Evolutionary conservation across 2,113 vertebrate genomes (phyloP).

Genomic region (Gopherus flavomarginatus): DNA sequence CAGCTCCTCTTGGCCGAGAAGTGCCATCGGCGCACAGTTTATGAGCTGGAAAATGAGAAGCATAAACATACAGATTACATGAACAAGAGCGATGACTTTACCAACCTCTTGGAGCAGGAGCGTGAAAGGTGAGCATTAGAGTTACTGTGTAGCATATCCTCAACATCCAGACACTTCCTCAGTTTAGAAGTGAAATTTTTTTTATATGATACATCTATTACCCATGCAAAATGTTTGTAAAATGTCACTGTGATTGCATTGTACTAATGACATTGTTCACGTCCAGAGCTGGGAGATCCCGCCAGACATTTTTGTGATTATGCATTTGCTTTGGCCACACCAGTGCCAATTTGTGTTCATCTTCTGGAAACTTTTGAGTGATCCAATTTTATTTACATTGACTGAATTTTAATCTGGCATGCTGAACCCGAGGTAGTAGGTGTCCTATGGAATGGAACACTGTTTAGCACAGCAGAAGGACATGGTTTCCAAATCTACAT

Average conservation of each 20-base stretch:
- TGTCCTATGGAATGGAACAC: background rate
- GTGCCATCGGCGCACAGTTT: slow-evolving; percentile 93
- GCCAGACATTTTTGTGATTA: background rate
- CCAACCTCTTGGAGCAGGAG: slow-evolving; percentile 96
- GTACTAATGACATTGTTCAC: rapidly evolving
- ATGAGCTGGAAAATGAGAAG: slow-evolving; percentile 92
- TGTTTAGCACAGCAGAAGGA: background rate
- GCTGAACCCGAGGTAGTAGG: rapidly evolving
- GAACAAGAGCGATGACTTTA: slow-evolving; percentile 98
- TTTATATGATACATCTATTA: background rate
- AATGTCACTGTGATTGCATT: rapidly evolving
- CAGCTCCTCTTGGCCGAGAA: slow-evolving; percentile 97
- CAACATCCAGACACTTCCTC: background rate
- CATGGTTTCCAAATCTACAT: background rate
- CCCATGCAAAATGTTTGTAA: background rate
- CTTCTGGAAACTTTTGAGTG: slow-evolving; percentile 26
- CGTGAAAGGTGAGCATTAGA: slow-evolving; percentile 88
- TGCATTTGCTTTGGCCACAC: background rate
- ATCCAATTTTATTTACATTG: slow-evolving; percentile 27
- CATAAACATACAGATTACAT: slow-evolving; percentile 95
- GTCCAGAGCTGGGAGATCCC: background rate
- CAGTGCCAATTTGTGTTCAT: background rate
- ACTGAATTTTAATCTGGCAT: background rate
- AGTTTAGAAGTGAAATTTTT: background rate
- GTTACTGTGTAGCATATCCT: background rate